These are phyloP conservation scores for Drosophila littoralis DNA, from an alignment of 1,140 invertebrate species.

Conservation along the genomic window DNA sequence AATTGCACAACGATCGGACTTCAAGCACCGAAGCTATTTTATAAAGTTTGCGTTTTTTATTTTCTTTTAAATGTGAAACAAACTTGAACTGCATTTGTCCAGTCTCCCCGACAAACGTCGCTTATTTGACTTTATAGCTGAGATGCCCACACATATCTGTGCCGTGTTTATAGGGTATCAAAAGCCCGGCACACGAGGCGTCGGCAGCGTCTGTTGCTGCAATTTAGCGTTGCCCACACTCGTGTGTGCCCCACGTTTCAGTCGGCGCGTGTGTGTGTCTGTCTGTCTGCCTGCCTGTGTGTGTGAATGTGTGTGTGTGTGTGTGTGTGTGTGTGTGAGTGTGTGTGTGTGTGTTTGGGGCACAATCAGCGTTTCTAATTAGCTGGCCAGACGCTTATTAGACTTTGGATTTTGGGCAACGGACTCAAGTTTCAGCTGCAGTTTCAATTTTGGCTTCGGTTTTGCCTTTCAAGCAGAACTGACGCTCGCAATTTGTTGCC, in stretches of 20 bases:
- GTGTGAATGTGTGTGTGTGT: background rate
- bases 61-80: too few species aligned
- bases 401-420: slow-evolving; percentile 54
- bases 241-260: too few species aligned
- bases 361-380: slow-evolving; percentile 71
- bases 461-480: slow-evolving; percentile 17
- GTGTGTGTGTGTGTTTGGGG: slow-evolving; percentile 21
- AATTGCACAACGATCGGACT: too few species aligned
- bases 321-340: slow-evolving; percentile 2
- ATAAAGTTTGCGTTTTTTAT: too few species aligned
- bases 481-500: slow-evolving; percentile 18
- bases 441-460: slow-evolving; percentile 27
- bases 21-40: too few species aligned
- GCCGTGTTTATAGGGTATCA: slow-evolving; percentile 24
- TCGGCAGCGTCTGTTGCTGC: slow-evolving; percentile 37
- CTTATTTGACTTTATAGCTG: too few species aligned
- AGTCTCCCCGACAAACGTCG: too few species aligned
- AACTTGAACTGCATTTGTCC: too few species aligned
- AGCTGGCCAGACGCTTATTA: slow-evolving; percentile 65
- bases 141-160: too few species aligned
- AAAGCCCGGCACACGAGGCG: slow-evolving; percentile 25
- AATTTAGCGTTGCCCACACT: slow-evolving; percentile 24
- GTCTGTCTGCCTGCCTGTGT: background rate
- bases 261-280: background rate
- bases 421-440: slow-evolving; percentile 47